These are phyloP conservation scores for Theocolax elegans DNA, from an alignment of 1,140 invertebrate species.

Conservation along the genomic window DNA sequence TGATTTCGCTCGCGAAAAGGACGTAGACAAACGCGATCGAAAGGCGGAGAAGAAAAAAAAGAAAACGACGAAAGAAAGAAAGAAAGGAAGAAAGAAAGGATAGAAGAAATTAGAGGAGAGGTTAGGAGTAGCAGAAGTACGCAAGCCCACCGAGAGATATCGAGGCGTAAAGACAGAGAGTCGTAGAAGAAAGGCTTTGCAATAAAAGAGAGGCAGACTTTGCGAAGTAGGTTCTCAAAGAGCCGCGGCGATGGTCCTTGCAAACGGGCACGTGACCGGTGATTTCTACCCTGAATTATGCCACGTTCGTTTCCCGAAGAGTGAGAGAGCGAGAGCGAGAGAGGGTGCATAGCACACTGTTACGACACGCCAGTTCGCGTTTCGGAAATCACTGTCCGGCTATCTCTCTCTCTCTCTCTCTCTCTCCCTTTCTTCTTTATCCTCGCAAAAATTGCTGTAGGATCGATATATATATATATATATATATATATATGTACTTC, in stretches of 20 bases:
- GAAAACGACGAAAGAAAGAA: background rate
- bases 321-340: background rate
- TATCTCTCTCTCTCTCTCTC: background rate
- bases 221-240: background rate
- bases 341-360: background rate
- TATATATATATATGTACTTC: too few species aligned
- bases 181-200: too few species aligned
- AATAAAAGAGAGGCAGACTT: too few species aligned
- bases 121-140: too few species aligned
- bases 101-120: background rate
- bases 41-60: background rate
- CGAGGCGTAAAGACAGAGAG: too few species aligned
- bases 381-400: constrained; percentile 51
- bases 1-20: too few species aligned
- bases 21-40: too few species aligned
- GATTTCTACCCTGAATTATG: constrained; percentile 53
- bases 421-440: background rate
- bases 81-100: background rate
- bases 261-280: constrained; percentile 48
- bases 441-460: background rate
- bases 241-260: background rate
- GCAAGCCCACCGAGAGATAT: too few species aligned
- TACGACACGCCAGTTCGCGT: constrained; percentile 50
- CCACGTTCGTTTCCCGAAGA: constrained; percentile 50
- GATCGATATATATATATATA: too few species aligned